phyloP scores from a whole-genome alignment of 2,888 invertebrate species.

The Papilio protenor region DNA sequence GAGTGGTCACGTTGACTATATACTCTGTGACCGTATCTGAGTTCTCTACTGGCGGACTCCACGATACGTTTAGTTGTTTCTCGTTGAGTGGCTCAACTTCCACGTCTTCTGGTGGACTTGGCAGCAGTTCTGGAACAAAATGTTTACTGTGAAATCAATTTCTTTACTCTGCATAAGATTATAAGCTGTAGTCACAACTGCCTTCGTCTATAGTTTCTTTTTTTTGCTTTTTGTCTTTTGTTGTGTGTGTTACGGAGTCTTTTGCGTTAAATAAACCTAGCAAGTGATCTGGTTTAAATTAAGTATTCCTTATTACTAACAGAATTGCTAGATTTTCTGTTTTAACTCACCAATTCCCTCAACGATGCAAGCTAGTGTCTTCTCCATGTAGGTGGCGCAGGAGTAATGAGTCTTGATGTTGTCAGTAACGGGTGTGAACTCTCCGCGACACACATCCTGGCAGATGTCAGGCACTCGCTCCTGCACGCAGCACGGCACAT shows the following conservation, averaged over 20 bases:
- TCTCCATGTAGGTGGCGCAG: slow-evolving; percentile 92
- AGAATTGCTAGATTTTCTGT: not conserved
- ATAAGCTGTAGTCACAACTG: not conserved
- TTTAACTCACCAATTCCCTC: slow-evolving; percentile 86
- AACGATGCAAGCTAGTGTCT: slow-evolving; percentile 92
- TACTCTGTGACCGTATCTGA: slow-evolving; percentile 87
- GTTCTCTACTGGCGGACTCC: slow-evolving; percentile 87
- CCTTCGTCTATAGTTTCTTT: not conserved
- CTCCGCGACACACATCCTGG: slow-evolving; percentile 93
- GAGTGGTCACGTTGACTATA: slow-evolving; percentile 88
- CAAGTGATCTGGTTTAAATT: no score
- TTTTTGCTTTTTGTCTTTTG: no score
- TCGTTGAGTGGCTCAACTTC: slow-evolving; percentile 90
- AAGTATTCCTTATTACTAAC: no score
- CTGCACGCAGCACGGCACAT: slow-evolving; percentile 92
- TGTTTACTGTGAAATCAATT: not conserved
- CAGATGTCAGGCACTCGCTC: slow-evolving; percentile 93
- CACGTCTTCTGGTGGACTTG: slow-evolving; percentile 89
- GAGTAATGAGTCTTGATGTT: slow-evolving; percentile 93
- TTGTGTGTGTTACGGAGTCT: no score
- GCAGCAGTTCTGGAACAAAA: slow-evolving; percentile 86
- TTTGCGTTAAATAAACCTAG: no score
- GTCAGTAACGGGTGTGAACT: slow-evolving; percentile 93
- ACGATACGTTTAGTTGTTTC: slow-evolving; percentile 88
- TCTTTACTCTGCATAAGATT: not conserved